phyloP scores from a whole-genome alignment of 2,888 invertebrate genomes.

The Eristalinus aeneus region DNA sequence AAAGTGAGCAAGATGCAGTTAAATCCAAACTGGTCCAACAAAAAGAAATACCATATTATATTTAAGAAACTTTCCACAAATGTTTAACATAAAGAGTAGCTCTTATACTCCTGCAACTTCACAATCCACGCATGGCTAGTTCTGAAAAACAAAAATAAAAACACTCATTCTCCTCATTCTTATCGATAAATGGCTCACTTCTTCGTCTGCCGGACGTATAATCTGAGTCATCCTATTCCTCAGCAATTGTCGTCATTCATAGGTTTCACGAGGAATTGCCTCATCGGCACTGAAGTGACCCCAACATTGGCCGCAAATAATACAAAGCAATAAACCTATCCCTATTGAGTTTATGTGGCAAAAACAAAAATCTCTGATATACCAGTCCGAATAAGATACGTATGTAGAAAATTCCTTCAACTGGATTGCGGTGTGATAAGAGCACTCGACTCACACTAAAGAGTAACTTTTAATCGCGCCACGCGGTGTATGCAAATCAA shows the following conservation, averaged over 20 bases:
- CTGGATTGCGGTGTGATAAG: neutral
- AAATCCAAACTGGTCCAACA: too few relatives aligned
- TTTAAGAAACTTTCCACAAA: too few relatives aligned
- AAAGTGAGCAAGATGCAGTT: too few relatives aligned
- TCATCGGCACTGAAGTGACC: neutral
- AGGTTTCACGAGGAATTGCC: neutral
- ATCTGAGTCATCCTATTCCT: neutral
- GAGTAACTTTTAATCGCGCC: neutral
- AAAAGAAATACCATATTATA: too few relatives aligned
- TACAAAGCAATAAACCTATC: neutral
- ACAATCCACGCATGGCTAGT: neutral
- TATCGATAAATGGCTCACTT: neutral
- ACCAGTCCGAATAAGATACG: neutral
- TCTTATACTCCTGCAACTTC: too few relatives aligned
- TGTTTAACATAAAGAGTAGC: too few relatives aligned
- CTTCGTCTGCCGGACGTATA: neutral
- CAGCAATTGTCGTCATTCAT: too few relatives aligned
- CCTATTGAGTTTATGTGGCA: neutral
- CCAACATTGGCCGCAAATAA: neutral
- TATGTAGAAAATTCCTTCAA: neutral
- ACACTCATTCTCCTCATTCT: neutral
- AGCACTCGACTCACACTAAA: neutral
- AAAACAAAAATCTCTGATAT: neutral
- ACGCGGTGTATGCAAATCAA: conserved; percentile 29
- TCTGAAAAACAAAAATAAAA: neutral